Evolutionary conservation across 2,113 vertebrate species (phyloP), one percentile per base, ranked within the genome.

Genomic region (Sinocyclocheilus rhinocerous): DNA sequence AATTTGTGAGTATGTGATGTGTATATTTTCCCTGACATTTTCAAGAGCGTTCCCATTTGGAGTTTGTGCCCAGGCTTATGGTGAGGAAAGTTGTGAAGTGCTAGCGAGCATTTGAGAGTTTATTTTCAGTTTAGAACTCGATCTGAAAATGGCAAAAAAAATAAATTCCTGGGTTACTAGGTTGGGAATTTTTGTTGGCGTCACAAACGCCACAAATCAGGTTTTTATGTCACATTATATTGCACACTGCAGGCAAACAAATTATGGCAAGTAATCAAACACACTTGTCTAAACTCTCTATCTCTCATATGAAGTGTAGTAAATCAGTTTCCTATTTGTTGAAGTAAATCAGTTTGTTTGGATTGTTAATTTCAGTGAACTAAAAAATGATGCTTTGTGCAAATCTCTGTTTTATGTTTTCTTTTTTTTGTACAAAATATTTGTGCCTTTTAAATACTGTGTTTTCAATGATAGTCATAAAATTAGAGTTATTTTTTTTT

Each of bases 21-120:
- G 81, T 84, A 79, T 59, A 70, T 45, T 82, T 82, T 84, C 70
- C 70, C 9, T 84, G 82, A 87, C 76, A 63, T 81, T 86, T 86
- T 86, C 77, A 73, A 76, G 55, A 73, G 50, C 50, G 4, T 78
- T 67, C 57, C n/a, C 70, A 24, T 45, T 59, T 61, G 63, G 57
- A 85, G 78, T 73, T 22, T 20, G 55, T 81, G 69, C 81, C 80
- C 86, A 59, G 48, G 39, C 59, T 42, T 20, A 83, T 82, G 75
- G 22, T 45, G 48, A 77, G 81, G 55, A 22, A 52, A 78, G 80
- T 83, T 83, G 70, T 86, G 73, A 87, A 69, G 55, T 76, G 55
- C 83, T 67, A 67, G 48, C 9, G 12, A 79, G 50, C 18, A 39
- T 9, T 52, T 18, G 1, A 18, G 20, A 33, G 52, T 48, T 73